Percentiles rank a stretch among this genome's conserved stretches.
phyloP scores from a whole-genome alignment of 2,113 vertebrate species.

The Machaerirhynchus nigripectus region DNA sequence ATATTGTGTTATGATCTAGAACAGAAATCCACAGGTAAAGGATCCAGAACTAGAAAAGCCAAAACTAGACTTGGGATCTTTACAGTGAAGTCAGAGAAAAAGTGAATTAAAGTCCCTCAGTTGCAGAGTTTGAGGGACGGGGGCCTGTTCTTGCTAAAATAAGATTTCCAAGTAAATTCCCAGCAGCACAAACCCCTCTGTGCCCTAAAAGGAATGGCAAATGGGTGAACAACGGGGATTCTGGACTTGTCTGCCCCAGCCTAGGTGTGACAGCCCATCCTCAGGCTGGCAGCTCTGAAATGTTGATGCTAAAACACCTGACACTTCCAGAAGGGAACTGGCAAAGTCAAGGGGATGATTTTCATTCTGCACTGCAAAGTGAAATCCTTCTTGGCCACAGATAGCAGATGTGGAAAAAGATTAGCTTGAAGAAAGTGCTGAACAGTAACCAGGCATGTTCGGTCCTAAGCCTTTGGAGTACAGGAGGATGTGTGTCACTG shows the following conservation, averaged over 20 bases:
- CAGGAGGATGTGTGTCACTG: not conserved
- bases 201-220: not conserved
- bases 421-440: not conserved
- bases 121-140: not conserved
- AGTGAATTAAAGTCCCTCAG: not conserved
- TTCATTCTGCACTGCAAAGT: not conserved
- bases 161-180: not conserved
- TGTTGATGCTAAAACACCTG: not conserved
- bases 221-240: not conserved
- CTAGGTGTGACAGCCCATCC: not conserved
- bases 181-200: not conserved
- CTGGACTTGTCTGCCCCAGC: not conserved
- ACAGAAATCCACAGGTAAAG: too few relatives aligned
- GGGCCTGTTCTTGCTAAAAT: not conserved
- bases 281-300: not conserved
- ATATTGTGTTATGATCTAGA: not conserved
- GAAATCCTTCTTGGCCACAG: not conserved
- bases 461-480: not conserved
- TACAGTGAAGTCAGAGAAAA: not conserved
- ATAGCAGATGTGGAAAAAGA: not conserved
- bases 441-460: not conserved
- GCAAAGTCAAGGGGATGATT: not conserved
- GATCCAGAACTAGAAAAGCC: not conserved
- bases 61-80: not conserved
- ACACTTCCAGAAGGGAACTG: not conserved